Base-by-base conservation (phyloP, 2,797 vertebrate species). In the Gallinago stenura region DNA sequence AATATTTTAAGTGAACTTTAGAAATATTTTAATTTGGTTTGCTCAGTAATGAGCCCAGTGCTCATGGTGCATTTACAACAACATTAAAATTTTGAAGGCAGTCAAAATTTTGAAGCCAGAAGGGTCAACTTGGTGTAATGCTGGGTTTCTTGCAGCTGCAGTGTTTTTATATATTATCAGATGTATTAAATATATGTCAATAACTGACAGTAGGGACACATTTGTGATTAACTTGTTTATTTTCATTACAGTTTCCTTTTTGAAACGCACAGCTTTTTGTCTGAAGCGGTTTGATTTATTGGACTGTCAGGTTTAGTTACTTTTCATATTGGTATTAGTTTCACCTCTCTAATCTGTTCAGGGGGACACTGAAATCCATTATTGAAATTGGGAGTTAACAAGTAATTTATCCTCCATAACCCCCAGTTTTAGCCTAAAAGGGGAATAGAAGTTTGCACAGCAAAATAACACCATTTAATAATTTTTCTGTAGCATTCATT, bases 271-370 rank as follows among this genome's bases (percentile, higher is more conserved):
- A 90, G 89, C 35, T 72, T 69, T 94, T 65, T 75, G 65, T 90
- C 43, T 72, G 79, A 51, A 88, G 71, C 71, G 15, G 30, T 87
- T 89, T 90, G 91, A 94, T 95, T 87, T 95, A 95, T 86, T 93
- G 77, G 76, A 33, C 69, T 96, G 85, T 90, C 95, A 76, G 3
- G 72, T 76, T 82, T 64, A 85, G 73, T 94, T 94, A 81, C 43
- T 79, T 10, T 51, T 86, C 76, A 8, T 84, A 4, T 86, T 79
- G 68, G 51, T 92, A 8, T 21, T 25, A 48, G 43, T 64, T 90
- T 82, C 71, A 84, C 70, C 83, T 87, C 83, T 80, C 20, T 79
- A 37, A 73, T 87, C 39, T 80, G 20, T 95, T 89, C 68, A 54
- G 84, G 62, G 82, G 87, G 62, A 71, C 71, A 61, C 46, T 39